Evolutionary conservation across 2,888 invertebrate genomes (phyloP), one percentile per base, ranked within the genome.

Genomic region (Cheilosia vernalis): DNA sequence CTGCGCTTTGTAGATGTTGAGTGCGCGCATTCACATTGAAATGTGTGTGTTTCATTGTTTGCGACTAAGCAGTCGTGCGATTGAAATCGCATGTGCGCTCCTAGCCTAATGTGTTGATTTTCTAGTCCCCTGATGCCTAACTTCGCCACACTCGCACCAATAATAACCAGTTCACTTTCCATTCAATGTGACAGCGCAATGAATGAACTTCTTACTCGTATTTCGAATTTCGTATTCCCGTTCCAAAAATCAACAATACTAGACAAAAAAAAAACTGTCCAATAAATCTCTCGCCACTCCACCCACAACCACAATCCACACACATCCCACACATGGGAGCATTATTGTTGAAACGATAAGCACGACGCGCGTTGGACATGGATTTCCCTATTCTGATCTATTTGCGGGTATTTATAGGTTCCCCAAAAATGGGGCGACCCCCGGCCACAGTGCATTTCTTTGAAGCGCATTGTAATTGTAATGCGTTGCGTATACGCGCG

Each of bases 111-210:
- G 24, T 51, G 60, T 72, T 61, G 30, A 42, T 51, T 69, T 56
- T 30, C 6, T 44, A 15, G 17, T 53, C 33, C 19, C 15, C 13
- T 10, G 30, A 7, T 9, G 9, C 2, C 9, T 9, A 1, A 21
- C 40, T 19, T 17, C 10, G 13, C 15, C n/a, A 9, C 30, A 13
- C 44, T 21, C 5, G n/a, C 19, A 27, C 4, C 37, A 40, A 17
- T 17, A 40, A 17, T 13, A 42, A 15, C 21, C 67, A 40, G 51
- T 24, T 60, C 30, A 42, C 13, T 17, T 19, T 63, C 55, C 61
- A 78, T 70, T 77, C 77, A 73, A 64, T 55, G 9, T 80, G 81
- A 85, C 85, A 85, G 67, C 70, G 81, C 72, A 85, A 85, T 85
- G 72, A 85, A 85, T 85, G 85, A 85, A 85, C 72, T 73, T 53